phyloP scores from a whole-genome alignment of 2,888 invertebrate genomes.

The Clepsis dumicolana region DNA sequence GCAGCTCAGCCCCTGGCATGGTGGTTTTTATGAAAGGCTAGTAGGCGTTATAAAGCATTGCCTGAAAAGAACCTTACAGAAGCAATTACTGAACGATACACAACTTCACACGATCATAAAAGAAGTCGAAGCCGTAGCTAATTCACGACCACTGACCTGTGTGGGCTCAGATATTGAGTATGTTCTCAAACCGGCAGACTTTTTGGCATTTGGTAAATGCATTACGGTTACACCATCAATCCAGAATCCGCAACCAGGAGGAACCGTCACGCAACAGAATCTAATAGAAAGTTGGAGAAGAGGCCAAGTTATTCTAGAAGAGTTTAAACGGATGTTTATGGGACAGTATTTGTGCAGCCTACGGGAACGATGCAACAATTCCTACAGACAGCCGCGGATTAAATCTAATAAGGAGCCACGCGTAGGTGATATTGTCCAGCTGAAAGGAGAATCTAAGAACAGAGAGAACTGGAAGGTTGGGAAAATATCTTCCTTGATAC shows the following conservation, averaged over 20 bases:
- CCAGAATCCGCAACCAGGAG: not conserved
- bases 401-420: slow-evolving; percentile 17
- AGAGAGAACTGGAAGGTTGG: slow-evolving; percentile 1
- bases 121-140: too few species aligned
- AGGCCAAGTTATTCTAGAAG: slow-evolving; percentile 37
- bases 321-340: slow-evolving; percentile 39
- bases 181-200: too few species aligned
- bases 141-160: too few species aligned
- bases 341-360: not conserved
- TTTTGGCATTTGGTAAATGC: too few species aligned
- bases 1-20: too few species aligned
- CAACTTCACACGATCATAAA: too few species aligned
- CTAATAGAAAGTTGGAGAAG: slow-evolving; percentile 43
- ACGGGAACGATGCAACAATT: not conserved
- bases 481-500: not conserved
- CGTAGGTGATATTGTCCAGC: not conserved
- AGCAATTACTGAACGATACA: too few species aligned
- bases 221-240: too few species aligned
- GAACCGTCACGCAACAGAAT: slow-evolving; percentile 24
- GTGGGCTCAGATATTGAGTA: too few species aligned
- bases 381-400: not conserved
- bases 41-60: too few species aligned
- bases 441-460: not conserved
- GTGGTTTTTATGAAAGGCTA: too few species aligned
- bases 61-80: too few species aligned